Evolutionary conservation across 2,113 vertebrate species (phyloP).

Genomic region (Agapornis roseicollis): DNA sequence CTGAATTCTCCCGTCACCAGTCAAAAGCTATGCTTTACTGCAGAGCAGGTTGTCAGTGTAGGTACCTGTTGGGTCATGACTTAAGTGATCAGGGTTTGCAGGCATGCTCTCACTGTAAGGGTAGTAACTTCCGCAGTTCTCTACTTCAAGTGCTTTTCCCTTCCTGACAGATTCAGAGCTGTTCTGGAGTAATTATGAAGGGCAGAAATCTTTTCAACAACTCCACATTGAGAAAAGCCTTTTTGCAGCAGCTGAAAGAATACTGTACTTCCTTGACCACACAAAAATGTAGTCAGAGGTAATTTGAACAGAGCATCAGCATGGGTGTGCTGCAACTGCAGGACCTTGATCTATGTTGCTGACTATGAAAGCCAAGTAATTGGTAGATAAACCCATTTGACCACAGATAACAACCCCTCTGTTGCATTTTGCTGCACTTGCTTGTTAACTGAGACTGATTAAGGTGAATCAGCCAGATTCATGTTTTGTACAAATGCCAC

Average conservation of each 20-base stretch:
- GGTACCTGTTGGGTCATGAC: background rate
- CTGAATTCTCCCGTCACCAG: background rate
- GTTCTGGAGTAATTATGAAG: background rate
- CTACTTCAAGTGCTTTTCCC: background rate
- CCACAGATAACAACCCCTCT: background rate
- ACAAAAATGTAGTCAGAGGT: background rate
- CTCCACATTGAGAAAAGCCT: background rate
- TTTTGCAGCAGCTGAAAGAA: background rate
- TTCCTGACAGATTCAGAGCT: background rate
- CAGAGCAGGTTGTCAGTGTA: background rate
- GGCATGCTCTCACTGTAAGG: too few relatives aligned
- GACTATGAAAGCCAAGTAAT: background rate
- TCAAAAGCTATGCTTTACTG: background rate
- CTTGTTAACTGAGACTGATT: background rate
- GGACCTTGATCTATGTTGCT: background rate
- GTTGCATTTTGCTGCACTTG: background rate
- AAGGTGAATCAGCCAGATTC: background rate
- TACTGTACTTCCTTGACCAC: background rate
- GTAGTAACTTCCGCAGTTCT: background rate
- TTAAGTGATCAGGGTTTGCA: background rate
- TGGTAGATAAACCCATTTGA: background rate
- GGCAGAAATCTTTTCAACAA: background rate
- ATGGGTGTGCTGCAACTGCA: background rate
- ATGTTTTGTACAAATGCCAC: rapidly evolving
- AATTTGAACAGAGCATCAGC: background rate